phyloP scores from a whole-genome alignment of 2,888 invertebrate species.

The Xestia xanthographa region DNA sequence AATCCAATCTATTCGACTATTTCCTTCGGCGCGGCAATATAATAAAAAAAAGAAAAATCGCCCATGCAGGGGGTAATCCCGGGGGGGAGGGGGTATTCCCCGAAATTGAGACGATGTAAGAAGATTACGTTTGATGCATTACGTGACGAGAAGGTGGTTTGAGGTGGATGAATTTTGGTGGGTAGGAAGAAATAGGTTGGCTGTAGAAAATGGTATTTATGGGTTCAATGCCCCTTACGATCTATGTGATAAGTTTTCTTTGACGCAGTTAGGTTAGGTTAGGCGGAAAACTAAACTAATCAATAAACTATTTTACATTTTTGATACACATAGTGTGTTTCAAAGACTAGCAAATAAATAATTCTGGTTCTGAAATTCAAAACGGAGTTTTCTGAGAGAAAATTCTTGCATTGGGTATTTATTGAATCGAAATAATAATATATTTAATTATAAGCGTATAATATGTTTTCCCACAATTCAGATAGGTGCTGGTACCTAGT shows the following conservation, averaged over 20 bases:
- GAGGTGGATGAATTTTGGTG: conserved; percentile 49
- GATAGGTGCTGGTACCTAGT: neutral
- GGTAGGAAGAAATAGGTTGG: conserved; percentile 16
- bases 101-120: conserved; percentile 87
- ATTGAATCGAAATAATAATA: neutral
- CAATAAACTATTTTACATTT: neutral
- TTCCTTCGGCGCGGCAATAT: conserved; percentile 57
- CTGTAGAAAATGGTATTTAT: conserved; percentile 22
- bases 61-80: conserved; percentile 76
- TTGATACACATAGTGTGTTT: neutral
- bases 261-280: neutral
- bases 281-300: neutral
- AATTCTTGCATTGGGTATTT: neutral
- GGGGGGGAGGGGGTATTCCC: conserved; percentile 68
- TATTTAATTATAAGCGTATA: neutral
- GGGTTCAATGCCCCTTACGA: conserved; percentile 20
- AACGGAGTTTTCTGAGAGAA: neutral
- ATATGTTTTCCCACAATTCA: neutral
- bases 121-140: conserved; percentile 88
- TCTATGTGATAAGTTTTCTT: neutral
- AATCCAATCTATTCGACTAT: conserved; percentile 67
- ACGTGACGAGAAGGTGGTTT: conserved; percentile 78
- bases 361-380: neutral
- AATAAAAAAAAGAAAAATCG: conserved; percentile 76
- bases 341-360: neutral